Evolutionary conservation across 2,113 vertebrate species (phyloP).

Genomic region (Ovibos moschatus): DNA sequence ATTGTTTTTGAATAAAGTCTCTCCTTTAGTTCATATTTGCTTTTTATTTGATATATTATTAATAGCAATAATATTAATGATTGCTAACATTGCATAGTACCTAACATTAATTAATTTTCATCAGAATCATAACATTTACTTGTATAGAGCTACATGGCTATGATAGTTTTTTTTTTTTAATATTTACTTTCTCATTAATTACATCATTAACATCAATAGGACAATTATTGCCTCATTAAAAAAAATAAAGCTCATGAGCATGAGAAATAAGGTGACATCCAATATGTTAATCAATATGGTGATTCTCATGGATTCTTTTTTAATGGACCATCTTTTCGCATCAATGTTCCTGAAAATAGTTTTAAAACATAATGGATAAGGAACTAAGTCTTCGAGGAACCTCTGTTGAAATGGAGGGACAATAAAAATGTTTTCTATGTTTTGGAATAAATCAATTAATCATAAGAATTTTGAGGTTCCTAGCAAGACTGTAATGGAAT

Average conservation of each 20-base stretch:
- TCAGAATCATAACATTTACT: conserved; percentile 34
- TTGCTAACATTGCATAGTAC: conserved; percentile 6
- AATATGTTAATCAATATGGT: background rate
- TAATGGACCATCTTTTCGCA: background rate
- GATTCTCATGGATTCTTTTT: background rate
- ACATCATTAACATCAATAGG: background rate
- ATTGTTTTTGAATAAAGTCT: background rate
- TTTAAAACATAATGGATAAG: background rate
- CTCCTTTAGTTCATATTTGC: background rate
- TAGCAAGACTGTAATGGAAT: background rate
- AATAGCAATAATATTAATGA: conserved; percentile 16
- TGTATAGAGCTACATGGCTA: background rate
- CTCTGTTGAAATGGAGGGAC: background rate
- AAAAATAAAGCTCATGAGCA: background rate
- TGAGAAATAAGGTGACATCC: background rate
- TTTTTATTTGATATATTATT: background rate
- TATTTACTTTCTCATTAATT: conserved; percentile 1
- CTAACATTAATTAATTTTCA: conserved; percentile 41
- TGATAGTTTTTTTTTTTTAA: background rate
- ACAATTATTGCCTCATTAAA: background rate
- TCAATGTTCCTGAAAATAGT: background rate
- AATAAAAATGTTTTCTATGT: background rate
- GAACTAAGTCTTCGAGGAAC: background rate
- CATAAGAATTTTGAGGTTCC: background rate
- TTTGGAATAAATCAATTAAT: background rate